Base-by-base conservation (phyloP, 2,888 invertebrate genomes). In the Lacanobia wlatinum region DNA sequence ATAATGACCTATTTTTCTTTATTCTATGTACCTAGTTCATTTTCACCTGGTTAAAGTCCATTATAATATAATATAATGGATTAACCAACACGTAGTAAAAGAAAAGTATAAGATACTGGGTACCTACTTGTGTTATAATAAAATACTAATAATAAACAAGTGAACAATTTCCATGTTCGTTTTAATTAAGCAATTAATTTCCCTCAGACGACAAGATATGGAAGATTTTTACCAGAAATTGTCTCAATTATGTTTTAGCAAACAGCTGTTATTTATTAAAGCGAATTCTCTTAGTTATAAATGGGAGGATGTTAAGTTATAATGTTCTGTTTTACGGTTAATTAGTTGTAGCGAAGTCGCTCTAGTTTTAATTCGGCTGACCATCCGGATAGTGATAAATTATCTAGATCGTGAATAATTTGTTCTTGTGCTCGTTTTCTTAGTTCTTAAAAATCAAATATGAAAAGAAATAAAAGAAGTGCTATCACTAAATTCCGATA, bases 221-320 rank as follows among this genome's bases (percentile, higher is more conserved):
- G 8, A 46, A 18, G 18, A 28, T 28, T 67, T 62, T 59, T 73
- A 21, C 21, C 21, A 59, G 50, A 73, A 73, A 21, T 66, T 55
- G 53, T 67, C 62, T 77, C 16, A 59, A 73, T 73, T 77, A 72
- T 38, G 14, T 65, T 73, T 59, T 62, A 1, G 12, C 56, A 46
- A 65, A 65, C 2, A 6, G 28, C 38, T 72, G 38, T 52, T 60
- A 46, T 61, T 60, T 61, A 72, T 61, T 16, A 21, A 14, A 46
- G 43, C 21, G 28, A 8, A 52, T 34, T 50, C 3, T 50, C 4
- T 48, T 9, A 14, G 16, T 69, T 38, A 68, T 61, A 52, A 62
- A 62, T 76, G 16, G 10, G 12, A 55, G 40, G 21, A 60, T 46
- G 40, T 34, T 23, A 28, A 23, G 21, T 14, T 21, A 4, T 59